A percentile compares a stretch with the other conserved stretches of the same genome.
phyloP scores from a whole-genome alignment of 2,888 invertebrate genomes.

The Pyralis farinalis region DNA sequence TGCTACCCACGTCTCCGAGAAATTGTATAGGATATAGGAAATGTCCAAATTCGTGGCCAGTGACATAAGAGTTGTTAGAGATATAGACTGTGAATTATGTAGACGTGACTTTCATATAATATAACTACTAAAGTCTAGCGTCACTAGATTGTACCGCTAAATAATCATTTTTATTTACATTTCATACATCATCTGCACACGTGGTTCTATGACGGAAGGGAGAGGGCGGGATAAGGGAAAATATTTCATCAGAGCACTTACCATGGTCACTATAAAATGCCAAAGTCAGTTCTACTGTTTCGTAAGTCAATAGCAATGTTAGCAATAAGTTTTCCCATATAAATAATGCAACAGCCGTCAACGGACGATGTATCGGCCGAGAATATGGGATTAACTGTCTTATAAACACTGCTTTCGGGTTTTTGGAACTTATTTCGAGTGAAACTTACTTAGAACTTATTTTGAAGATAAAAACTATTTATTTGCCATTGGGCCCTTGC shows the following conservation, averaged over 20 bases:
- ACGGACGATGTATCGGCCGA: conserved; percentile 1
- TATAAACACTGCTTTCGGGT: conserved; percentile 10
- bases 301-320: conserved; percentile 2
- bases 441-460: too few relatives aligned
- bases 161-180: too few relatives aligned
- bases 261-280: too few relatives aligned
- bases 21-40: conserved; percentile 14
- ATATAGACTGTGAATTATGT: not conserved
- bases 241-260: too few relatives aligned
- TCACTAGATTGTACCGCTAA: too few relatives aligned
- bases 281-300: not conserved
- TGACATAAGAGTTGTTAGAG: conserved; percentile 14
- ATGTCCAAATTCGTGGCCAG: conserved; percentile 12
- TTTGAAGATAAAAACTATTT: too few relatives aligned
- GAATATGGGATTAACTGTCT: conserved; percentile 15
- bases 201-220: too few relatives aligned
- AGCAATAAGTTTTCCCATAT: conserved; percentile 13
- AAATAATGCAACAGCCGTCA: conserved; percentile 9
- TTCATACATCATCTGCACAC: too few relatives aligned
- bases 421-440: not conserved
- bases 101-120: not conserved
- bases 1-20: not conserved
- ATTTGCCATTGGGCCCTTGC: too few relatives aligned
- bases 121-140: too few relatives aligned
- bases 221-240: too few relatives aligned